Evolutionary conservation across 2,113 vertebrate species (phyloP).

Genomic region (Pyxicephalus adspersus): DNA sequence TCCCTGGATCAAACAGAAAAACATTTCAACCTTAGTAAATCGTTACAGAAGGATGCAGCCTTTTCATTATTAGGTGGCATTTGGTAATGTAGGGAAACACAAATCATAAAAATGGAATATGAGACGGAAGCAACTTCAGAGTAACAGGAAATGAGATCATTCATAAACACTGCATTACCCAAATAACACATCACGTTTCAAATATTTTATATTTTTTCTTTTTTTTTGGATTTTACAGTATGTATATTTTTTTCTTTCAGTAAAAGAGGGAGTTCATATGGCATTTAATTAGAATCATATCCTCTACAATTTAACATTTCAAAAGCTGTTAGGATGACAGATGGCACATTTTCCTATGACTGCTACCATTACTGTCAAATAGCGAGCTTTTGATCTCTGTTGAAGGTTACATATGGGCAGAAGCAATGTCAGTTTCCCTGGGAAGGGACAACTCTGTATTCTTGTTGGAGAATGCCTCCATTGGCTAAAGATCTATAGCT

Average conservation of each 20-base stretch:
- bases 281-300: constrained; percentile 80
- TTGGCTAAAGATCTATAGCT: constrained; percentile 62
- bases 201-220: background rate
- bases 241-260: constrained; percentile 41
- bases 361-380: constrained; percentile 76
- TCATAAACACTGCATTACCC: constrained; percentile 8
- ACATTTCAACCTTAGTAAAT: too few relatives aligned
- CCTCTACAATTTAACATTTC: constrained; percentile 77
- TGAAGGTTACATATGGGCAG: constrained; percentile 80
- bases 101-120: too few relatives aligned
- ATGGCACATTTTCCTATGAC: constrained; percentile 75
- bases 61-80: too few relatives aligned
- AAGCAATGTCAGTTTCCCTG: constrained; percentile 63
- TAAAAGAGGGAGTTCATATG: constrained; percentile 66
- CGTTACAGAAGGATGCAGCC: too few relatives aligned
- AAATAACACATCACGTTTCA: constrained; percentile 17
- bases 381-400: constrained; percentile 67
- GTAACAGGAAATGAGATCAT: background rate
- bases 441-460: constrained; percentile 61
- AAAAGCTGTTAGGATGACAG: constrained; percentile 77
- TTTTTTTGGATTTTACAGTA: background rate
- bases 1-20: too few relatives aligned
- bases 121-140: too few relatives aligned
- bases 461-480: constrained; percentile 59
- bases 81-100: too few relatives aligned